A percentile compares a stretch with the other conserved stretches of the same genome.
Conservation (phyloP, 2,888 invertebrate genomes). For the Folsomia manolachei region DNA sequence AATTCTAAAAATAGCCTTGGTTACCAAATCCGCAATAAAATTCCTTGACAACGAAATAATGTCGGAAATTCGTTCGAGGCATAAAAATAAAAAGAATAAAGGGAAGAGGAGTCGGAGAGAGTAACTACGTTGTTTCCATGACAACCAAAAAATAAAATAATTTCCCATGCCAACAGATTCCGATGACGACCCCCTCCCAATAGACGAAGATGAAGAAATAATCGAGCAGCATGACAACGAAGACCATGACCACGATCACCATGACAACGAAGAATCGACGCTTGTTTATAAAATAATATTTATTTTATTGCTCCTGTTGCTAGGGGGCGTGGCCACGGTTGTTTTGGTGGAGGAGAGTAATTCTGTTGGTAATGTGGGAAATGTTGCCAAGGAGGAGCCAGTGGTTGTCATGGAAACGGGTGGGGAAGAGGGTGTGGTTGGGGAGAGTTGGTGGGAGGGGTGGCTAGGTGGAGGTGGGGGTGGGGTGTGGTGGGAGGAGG, state of each 20-base stretch:
- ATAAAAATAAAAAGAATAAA: not conserved
- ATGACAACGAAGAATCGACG: constrained; percentile 14
- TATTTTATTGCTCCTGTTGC: constrained; percentile 17
- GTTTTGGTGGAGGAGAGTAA: constrained; percentile 17
- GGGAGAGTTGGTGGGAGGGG: not conserved
- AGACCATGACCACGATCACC: not conserved
- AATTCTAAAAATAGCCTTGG: no score
- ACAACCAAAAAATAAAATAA: not conserved
- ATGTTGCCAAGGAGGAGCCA: not conserved
- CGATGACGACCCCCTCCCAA: not conserved
- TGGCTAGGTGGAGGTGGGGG: not conserved
- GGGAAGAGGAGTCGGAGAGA: not conserved
- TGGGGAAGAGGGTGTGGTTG: not conserved
- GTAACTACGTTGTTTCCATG: not conserved
- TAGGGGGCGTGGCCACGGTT: constrained; percentile 18
- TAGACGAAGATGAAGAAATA: not conserved
- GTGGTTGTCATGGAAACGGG: not conserved
- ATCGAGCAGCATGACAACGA: not conserved
- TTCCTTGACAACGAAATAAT: no score
- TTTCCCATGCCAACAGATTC: not conserved
- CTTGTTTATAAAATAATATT: constrained; percentile 21
- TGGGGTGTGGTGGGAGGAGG: not conserved
- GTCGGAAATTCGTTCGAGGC: no score
- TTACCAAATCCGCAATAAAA: no score
- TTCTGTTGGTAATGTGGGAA: not conserved